A percentile compares a stretch with the other conserved stretches of the same genome.
These are phyloP conservation scores for Buteo buteo DNA, from an alignment of 2,113 vertebrate genomes.

Conservation along the genomic window DNA sequence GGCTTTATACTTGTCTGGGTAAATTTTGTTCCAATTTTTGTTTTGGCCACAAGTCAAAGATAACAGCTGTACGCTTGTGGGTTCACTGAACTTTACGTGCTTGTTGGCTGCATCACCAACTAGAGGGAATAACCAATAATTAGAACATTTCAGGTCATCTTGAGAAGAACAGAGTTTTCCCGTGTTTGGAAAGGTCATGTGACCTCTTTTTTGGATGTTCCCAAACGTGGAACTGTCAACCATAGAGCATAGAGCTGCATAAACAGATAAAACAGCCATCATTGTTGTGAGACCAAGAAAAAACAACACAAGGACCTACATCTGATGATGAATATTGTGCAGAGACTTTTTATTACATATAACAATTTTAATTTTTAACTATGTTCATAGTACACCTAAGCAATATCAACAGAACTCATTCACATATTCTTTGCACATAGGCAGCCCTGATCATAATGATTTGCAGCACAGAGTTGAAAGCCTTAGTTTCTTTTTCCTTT, in stretches of 20 bases:
- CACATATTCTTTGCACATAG: not conserved
- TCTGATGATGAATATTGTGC: not conserved
- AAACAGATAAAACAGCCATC: conserved; percentile 8
- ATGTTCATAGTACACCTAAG: not conserved
- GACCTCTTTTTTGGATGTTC: conserved; percentile 64
- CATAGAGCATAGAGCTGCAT: not conserved
- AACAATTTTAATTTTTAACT: conserved; percentile 10
- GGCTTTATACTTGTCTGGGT: conserved; percentile 76
- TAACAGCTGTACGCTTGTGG: conserved; percentile 90
- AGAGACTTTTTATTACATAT: not conserved
- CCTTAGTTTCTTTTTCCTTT: conserved; percentile 9
- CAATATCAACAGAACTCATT: not conserved
- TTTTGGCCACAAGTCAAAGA: conserved; percentile 93
- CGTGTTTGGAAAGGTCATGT: conserved; percentile 68
- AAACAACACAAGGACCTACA: not conserved
- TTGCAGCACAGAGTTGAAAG: conserved; percentile 54
- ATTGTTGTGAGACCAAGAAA: not conserved
- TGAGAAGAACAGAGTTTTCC: conserved; percentile 77
- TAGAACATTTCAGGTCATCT: conserved; percentile 90
- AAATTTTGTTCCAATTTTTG: conserved; percentile 81
- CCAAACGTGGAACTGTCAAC: conserved; percentile 56
- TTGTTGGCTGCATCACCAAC: conserved; percentile 80
- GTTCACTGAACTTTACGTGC: conserved; percentile 87
- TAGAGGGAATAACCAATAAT: conserved; percentile 89
- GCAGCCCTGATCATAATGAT: conserved; percentile 51